Evolutionary conservation across 2,888 invertebrate species (phyloP), one percentile per base, ranked within the genome.

Genomic region (Plemyria rubiginata): DNA sequence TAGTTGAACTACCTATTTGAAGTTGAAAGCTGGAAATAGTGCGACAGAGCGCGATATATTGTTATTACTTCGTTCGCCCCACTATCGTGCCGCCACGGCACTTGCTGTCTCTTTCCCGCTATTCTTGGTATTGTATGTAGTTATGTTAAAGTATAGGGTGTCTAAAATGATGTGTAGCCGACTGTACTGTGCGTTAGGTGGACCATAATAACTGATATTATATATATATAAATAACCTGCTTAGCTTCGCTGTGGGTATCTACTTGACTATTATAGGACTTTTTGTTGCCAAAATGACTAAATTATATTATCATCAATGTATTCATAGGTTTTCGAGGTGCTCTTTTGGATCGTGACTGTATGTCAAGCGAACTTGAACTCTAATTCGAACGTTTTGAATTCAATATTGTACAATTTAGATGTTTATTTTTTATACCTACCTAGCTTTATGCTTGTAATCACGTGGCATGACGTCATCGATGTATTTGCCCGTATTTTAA

Each of bases 151-250:
- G 22, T 22, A 22, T 22, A 22, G 22, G 22, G 22, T 22, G 22
- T 22, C 22, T 22, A 22, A 22, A 22, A 22, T 2, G 22, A 22
- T 32, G 32, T 8, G 32, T 8, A 32, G 32, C 32, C 32, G 8
- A 80, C 5, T 88, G 79, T 87, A 90, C 86, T 80, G 84, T 82
- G 87, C 85, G 87, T 85, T 85, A 82, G 84, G 86, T 85, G 89
- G 91, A 90, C 90, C 90, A 91, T 80, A 72, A 75, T 54, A 61
- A 66, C 67, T 69, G 11, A 32, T 65, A 9, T 66, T 60, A 32
- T 61, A 57, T n/a, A n/a, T n/a, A n/a, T n/a, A 57, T 43, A 54
- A 46, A 32, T 45, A 51, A 56, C 28, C 15, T 54, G 60, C 60
- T 59, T 62, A 51, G 66, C 66, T 70, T 65, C 46, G 22, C 13